Evolutionary conservation across 2,113 vertebrate genomes (phyloP), one percentile per base, ranked within the genome.

Genomic region (Lepus timidus): DNA sequence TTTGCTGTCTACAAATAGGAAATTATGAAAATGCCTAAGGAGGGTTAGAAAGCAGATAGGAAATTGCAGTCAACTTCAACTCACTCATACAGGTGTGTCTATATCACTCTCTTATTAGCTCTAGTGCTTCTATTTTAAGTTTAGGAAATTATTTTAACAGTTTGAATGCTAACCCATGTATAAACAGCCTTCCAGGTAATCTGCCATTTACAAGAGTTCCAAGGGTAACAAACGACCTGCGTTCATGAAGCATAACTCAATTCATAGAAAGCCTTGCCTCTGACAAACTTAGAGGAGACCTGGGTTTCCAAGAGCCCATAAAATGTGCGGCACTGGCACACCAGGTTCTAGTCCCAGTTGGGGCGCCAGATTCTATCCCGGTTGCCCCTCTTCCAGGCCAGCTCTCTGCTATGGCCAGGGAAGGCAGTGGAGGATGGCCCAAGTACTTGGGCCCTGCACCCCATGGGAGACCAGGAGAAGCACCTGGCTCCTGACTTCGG

Each of bases 71-170:
- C 52, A 94, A 79, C 12, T 92, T 10, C 70, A 86, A 91, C 76
- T 74, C 86, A 33, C 70, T 87, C 83, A 74, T 71, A 79, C 65
- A 85, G 17, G 67, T 71, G 31, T 85, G 36, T 71, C 70, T 78
- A 1, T 61, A 44, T 44, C 44, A 4, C 44, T 44, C 44, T 44
- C 44, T 44, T 44, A 44, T 44, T 44, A 44, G 8, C 4, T 93
- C 33, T 44, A 58, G 55, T 58, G 4, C 2, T 49, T 31, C 58
- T 58, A 73, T 71, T 87, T 51, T 88, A 52, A 87, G 79, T 71
- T 96, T 80, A 90, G 64, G 8, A 83, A 96, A 71, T 84, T 83
- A 97, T 78, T 81, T 39, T 25, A 95, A 86, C 11, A 87, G 55
- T 88, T 39, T 58, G 3, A 12, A 58, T 94, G 51, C 85, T 81